These are phyloP conservation scores for Crematogaster levior DNA, from an alignment of 2,888 invertebrate species.

Conservation along the genomic window DNA sequence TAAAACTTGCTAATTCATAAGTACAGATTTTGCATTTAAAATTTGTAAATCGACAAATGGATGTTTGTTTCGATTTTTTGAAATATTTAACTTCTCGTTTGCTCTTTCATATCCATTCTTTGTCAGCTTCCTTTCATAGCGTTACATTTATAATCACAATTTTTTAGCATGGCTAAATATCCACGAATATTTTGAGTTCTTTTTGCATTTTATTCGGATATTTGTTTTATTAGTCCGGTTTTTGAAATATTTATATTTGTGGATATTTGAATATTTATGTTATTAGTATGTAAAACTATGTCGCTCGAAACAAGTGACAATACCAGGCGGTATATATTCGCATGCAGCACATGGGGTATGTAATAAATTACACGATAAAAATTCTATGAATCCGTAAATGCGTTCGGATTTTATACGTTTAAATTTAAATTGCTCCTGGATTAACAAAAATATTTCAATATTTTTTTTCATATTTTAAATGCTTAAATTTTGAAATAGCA, in stretches of 20 bases:
- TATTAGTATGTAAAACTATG: constrained; percentile 50
- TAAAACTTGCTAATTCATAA: constrained; percentile 26
- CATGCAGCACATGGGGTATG: constrained; percentile 19
- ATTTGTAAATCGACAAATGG: not conserved
- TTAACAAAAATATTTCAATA: constrained; percentile 35
- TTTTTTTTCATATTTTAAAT: not conserved
- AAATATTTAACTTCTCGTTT: not conserved
- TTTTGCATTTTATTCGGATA: constrained; percentile 11
- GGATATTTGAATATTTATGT: constrained; percentile 50
- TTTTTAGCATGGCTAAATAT: constrained; percentile 21
- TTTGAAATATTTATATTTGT: constrained; percentile 34
- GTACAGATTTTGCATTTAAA: not conserved
- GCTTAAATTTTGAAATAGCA: not conserved
- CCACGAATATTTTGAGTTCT: constrained; percentile 9
- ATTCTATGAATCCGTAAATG: constrained; percentile 37
- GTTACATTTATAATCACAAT: not conserved
- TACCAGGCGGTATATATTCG: constrained; percentile 37
- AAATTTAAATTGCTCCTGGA: constrained; percentile 22
- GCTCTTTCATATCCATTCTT: not conserved
- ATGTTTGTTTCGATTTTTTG: not conserved
- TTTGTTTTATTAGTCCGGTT: constrained; percentile 41
- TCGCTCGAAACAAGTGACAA: constrained; percentile 48
- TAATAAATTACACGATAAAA: constrained; percentile 45
- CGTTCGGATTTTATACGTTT: constrained; percentile 27
- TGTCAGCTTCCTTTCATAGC: not conserved